A percentile compares a stretch with the other conserved stretches of the same genome.
Evolutionary conservation across 2,797 vertebrate species (phyloP).

Genomic region (Chaetophractus vellerosus): DNA sequence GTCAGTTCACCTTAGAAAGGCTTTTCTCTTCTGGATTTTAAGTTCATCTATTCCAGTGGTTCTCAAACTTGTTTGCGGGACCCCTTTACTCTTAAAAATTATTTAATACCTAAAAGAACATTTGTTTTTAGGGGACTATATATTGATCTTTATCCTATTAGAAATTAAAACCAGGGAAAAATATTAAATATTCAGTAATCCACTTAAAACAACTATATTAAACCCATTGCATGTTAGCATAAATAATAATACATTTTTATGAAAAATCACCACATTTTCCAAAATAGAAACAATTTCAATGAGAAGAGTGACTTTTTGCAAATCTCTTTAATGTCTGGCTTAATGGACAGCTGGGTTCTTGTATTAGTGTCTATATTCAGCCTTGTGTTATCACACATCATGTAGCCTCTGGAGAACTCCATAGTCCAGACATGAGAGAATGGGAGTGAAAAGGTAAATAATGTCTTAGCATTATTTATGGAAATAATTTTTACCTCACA

Average conservation of each 20-base stretch:
- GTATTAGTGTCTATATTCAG: neutral
- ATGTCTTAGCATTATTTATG: conserved; percentile 21
- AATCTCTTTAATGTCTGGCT: neutral
- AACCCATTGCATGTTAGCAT: neutral
- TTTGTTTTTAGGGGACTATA: neutral
- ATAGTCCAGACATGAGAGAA: neutral
- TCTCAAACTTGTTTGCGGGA: conserved; percentile 9
- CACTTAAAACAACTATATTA: conserved; percentile 20
- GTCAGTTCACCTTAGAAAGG: conserved; percentile 1
- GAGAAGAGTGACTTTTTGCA: neutral
- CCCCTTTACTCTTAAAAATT: neutral
- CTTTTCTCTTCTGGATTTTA: conserved; percentile 29
- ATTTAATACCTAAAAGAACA: conserved; percentile 42
- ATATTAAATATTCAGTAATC: conserved; percentile 11
- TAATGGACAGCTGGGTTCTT: neutral
- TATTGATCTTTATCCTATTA: conserved; percentile 35
- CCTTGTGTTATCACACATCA: neutral
- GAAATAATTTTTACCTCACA: conserved; percentile 22
- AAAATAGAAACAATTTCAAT: conserved; percentile 35
- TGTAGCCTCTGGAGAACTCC: neutral
- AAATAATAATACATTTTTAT: conserved; percentile 9
- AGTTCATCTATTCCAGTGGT: neutral
- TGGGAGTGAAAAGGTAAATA: neutral
- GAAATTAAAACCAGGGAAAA: conserved; percentile 13
- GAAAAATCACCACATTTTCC: conserved; percentile 42